Evolutionary conservation across 2,113 vertebrate genomes (phyloP).

Genomic region (Daphoenositta chrysoptera): DNA sequence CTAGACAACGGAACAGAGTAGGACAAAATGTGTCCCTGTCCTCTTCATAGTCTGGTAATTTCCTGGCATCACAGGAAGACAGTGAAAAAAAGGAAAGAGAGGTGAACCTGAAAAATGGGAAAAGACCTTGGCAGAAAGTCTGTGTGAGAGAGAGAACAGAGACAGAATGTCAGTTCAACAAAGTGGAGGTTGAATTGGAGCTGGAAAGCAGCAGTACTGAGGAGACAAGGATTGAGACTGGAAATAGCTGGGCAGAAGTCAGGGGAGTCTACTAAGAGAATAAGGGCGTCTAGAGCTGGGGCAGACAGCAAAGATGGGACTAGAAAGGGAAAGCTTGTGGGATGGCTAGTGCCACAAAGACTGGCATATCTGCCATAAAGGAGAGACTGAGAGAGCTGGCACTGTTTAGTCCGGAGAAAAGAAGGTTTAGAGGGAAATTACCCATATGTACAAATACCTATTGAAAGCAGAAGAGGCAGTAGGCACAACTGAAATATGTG

Average conservation of each 20-base stretch:
- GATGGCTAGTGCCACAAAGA: background rate
- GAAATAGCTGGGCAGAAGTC: background rate
- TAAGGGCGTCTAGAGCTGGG: background rate
- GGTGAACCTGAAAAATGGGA: background rate
- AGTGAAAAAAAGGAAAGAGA: background rate
- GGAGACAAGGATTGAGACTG: background rate
- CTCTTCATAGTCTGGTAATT: background rate
- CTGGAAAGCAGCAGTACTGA: background rate
- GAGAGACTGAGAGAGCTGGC: background rate
- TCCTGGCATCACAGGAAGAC: background rate
- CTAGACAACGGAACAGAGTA: background rate
- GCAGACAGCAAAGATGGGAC: background rate
- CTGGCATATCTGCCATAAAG: background rate
- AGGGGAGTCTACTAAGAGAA: background rate
- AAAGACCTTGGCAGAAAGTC: background rate
- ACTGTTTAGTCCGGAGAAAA: background rate
- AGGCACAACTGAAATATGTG: background rate
- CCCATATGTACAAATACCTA: background rate
- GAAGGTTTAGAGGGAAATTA: background rate
- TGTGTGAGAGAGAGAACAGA: background rate
- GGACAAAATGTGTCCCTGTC: background rate
- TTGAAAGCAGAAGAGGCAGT: background rate
- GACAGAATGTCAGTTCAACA: background rate
- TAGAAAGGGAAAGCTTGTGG: background rate
- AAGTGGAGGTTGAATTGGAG: background rate